phyloP scores from a whole-genome alignment of 1,140 invertebrate genomes.

The Agraylea sexmaculata region DNA sequence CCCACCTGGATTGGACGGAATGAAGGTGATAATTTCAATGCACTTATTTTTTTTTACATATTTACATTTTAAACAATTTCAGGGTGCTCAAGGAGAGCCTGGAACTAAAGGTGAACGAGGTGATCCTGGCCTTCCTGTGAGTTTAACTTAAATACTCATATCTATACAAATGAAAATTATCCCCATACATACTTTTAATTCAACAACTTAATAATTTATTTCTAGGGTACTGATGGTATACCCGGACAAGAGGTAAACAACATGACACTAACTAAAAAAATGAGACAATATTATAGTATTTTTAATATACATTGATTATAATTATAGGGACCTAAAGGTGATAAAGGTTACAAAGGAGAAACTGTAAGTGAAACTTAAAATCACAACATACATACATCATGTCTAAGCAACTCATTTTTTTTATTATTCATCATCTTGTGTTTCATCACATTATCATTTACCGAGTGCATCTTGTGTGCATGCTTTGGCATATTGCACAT shows the following conservation, averaged over 20 bases:
- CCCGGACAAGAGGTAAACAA: conserved; percentile 76
- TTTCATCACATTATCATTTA: no score
- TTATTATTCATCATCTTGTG: no score
- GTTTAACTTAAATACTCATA: conserved; percentile 28
- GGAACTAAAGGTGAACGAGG: conserved; percentile 83
- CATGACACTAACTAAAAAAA: no score
- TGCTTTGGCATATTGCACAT: no score
- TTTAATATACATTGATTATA: no score
- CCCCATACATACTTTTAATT: background rate
- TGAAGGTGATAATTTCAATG: no score
- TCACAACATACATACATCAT: no score
- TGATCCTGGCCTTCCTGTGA: conserved; percentile 82
- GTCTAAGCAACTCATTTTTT: no score
- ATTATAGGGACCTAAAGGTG: conserved; percentile 72
- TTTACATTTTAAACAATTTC: conserved; percentile 19
- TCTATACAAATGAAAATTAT: background rate
- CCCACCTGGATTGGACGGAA: conserved; percentile 51
- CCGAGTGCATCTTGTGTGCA: no score
- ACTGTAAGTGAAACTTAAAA: conserved; percentile 67
- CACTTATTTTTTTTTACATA: background rate
- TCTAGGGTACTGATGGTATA: conserved; percentile 84
- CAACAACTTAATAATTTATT: conserved; percentile 28
- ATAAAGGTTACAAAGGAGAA: conserved; percentile 79
- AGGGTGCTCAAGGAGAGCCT: conserved; percentile 84
- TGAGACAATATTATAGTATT: no score